These are phyloP conservation scores for Geophilus truncorum DNA, from an alignment of 2,888 invertebrate genomes.

Conservation along the genomic window DNA sequence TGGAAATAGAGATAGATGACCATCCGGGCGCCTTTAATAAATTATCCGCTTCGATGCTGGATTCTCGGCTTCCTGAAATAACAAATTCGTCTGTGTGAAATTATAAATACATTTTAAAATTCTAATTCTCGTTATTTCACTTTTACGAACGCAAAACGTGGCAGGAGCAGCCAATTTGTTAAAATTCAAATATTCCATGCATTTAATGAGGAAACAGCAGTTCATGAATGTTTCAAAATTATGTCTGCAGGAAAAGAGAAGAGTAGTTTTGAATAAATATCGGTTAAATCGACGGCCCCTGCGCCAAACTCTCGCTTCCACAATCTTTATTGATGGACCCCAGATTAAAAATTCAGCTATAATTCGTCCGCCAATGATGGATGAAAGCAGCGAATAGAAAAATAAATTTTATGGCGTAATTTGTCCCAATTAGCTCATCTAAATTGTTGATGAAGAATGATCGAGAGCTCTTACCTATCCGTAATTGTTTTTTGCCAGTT, in stretches of 20 bases:
- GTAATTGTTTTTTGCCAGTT: background rate
- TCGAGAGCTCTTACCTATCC: background rate
- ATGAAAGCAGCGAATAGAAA: background rate
- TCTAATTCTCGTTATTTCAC: background rate
- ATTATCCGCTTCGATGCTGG: background rate
- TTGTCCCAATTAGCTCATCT: slow-evolving; percentile 27
- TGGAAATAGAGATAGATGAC: background rate
- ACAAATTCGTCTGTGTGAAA: background rate
- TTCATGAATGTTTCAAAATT: slow-evolving; percentile 25
- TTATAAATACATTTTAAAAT: background rate
- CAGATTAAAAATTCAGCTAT: slow-evolving; percentile 12
- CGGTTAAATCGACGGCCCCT: background rate
- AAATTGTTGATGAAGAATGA: slow-evolving; percentile 25
- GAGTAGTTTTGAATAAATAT: slow-evolving; percentile 22
- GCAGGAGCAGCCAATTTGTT: background rate
- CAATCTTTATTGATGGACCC: background rate
- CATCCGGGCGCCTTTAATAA: background rate
- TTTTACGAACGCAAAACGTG: background rate
- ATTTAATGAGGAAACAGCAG: slow-evolving; percentile 24
- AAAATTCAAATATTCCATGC: background rate
- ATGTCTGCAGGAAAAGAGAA: slow-evolving; percentile 21
- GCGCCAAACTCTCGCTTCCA: background rate
- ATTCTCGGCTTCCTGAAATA: background rate
- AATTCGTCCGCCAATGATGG: background rate
- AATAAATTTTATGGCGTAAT: slow-evolving; percentile 8